Evolutionary conservation across 2,797 vertebrate genomes (phyloP), one percentile per base, ranked within the genome.

Genomic region (Enteromius paludinosus): DNA sequence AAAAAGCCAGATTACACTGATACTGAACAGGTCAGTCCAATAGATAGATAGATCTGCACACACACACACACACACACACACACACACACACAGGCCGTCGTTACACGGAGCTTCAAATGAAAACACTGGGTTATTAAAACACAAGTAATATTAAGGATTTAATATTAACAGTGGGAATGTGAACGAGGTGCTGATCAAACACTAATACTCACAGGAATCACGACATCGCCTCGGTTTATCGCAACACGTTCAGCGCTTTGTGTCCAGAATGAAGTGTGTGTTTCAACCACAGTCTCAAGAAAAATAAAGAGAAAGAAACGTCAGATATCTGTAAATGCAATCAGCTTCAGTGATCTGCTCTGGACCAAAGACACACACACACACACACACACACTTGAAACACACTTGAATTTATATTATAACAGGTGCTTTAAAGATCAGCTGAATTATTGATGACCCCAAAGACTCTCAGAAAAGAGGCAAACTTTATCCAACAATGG

Each of bases 381-480:
- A 41, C 38, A 41, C 7, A 41, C 38, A 10, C 6, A 56, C 54
- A 23, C 25, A 18, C 35, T 18, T 9, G 2, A 28, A 33, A 33
- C 3, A 0, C 0, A n/a, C n/a, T n/a, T n/a, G 0, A 11, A 81
- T 82, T 68, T 82, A 54, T 71, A 82, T 75, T 15, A 74, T 65
- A 82, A 66, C 70, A 52, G 71, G 56, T 38, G 62, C 14, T 41
- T 45, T 65, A 66, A 75, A 82, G 71, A 75, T 66, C 71, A 74
- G 30, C 47, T 82, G 80, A 82, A 82, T 66, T 75, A 82, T 82
- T 75, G 61, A 82, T 25, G 56, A 75, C 45, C 80, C 71, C 15
- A 23, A 66, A 66, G 71, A 66, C 45, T 56, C 15, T 23, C n/a
- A 3, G 25, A n/a, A 47, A 30, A 80, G 68, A 33, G 7, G 0